Evolutionary conservation across 64 coral and sea anemone genomes (phyloP).

Genomic region (Stichodactyla helianthus): DNA sequence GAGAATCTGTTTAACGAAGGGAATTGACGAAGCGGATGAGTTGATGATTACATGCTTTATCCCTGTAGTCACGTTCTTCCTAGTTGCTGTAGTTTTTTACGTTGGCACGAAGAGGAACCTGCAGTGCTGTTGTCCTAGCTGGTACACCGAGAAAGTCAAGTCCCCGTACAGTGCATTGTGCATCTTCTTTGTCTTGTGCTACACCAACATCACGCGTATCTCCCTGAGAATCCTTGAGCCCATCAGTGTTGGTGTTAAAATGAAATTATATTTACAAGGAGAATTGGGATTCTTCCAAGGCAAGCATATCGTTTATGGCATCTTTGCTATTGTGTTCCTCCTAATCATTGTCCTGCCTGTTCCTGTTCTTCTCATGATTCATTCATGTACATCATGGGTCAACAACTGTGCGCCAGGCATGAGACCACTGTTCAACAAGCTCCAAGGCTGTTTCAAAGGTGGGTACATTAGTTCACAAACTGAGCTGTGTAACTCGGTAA

Average conservation of each 20-base stretch:
- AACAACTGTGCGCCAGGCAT: constrained; percentile 15
- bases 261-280: constrained; percentile 33
- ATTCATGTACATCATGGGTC: not conserved
- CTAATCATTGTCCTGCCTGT: constrained; percentile 26
- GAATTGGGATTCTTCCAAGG: constrained; percentile 34
- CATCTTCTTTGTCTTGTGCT: constrained; percentile 81
- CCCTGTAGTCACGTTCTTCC: constrained; percentile 4
- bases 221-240: constrained; percentile 52
- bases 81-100: constrained; percentile 8
- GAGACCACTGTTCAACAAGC: constrained; percentile 20
- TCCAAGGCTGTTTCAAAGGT: constrained; percentile 46
- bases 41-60: constrained; percentile 54
- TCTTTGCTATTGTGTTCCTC: constrained; percentile 25
- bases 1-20: constrained; percentile 30
- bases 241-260: constrained; percentile 35
- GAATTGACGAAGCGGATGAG: constrained; percentile 56
- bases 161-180: constrained; percentile 67
- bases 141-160: constrained; percentile 55
- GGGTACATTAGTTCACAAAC: not conserved
- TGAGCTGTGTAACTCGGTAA: no score
- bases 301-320: constrained; percentile 57
- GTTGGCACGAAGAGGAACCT: no score
- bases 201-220: constrained; percentile 62
- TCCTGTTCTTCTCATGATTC: constrained; percentile 52
- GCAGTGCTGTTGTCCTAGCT: constrained; percentile 49